Base-by-base conservation (phyloP, 2,113 vertebrate genomes). In the Saguinus imperator region DNA sequence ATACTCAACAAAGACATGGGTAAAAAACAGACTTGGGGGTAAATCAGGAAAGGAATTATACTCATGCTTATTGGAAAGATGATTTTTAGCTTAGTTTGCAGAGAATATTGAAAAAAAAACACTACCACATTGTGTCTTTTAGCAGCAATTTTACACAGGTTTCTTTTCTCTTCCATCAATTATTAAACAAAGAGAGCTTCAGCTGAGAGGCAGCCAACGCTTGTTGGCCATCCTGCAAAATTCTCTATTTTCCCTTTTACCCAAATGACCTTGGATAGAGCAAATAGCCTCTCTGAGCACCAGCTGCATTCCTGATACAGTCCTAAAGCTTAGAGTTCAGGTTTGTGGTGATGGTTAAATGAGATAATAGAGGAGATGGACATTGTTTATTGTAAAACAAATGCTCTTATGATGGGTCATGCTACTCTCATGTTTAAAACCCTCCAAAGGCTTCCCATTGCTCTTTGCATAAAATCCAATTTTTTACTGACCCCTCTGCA, bases 11-110 rank as follows among this genome's bases (percentile, higher is more conserved):
- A 32, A 83, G 79, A 84, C 3, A 0, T 0, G 4, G 77, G 86
- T 12, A 57, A 96, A 96, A 93, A 48, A 55, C 0, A 93, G 80
- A 29, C 57, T 72, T 70, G 14, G 50, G 77, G 58, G 45, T 96
- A 64, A 45, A n/a, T 35, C 77, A 17, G 25, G 35, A 50, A 91
- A 81, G 61, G 58, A 58, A 85, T 79, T 87, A 35, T 6, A 23
- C n/a, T 76, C 4, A 0, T 70, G 43, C 43, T 84, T 43, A 75
- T 79, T 91, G 76, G 80, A 93, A 91, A 91, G 68, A 95, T 27
- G 35, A 57, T 43, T 27, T 82, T 93, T 37, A 58, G 70, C 93
- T 94, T 91, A 94, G 75, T 89, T 91, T 61, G 83, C 80, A 94
- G 77, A 91, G 84, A 73, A 2, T 57, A 25, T 3, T 85, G 57